Base-by-base conservation (phyloP, 1,140 invertebrate genomes). In the Rhyzopertha dominica region DNA sequence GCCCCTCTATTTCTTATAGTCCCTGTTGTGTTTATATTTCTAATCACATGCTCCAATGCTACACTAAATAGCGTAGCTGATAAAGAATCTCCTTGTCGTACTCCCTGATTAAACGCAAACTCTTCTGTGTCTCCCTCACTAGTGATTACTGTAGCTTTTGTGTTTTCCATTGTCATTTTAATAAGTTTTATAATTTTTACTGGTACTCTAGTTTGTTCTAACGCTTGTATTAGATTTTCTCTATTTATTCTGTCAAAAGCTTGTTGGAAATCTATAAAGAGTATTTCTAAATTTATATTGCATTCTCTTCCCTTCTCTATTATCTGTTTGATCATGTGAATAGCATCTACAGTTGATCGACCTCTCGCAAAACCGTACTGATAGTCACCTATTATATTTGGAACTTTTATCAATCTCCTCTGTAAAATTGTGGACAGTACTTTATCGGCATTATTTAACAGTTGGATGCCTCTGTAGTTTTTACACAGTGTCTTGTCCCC, bases 241-340 rank as follows among this genome's bases (percentile, higher is more conserved):
- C n/a, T n/a, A n/a, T n/a, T n/a, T 39, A 24, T 23, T n/a, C 4
- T 19, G 22, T 39, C 5, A 24, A 25, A 39, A 12, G 36, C 23
- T 2, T 39, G 36, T 24, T 23, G 7, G 16, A 39, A 39, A 24
- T 39, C 36, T 7, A 39, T 25, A n/a, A 39, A 39, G 10, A 25
- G 23, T 14, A 39, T 24, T 10, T 39, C 36, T 16, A 39, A 1
- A 7, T 39, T 20, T 5, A 39, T 39, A 4, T 25, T 4, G 17
- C n/a, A 24, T 24, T 39, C 36, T 1, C 26, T n/a, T 4, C 20
- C 3, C 13, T 17, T 39, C 26, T 26, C 36, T 24, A 39, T 39
- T 39, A 39, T 39, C 26, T 39, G 36, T 39, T 39, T 39, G 5
- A 39, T 25, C 13, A 24, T 39, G 13, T 2, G 36, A 24, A 39